Evolutionary conservation across 2,888 invertebrate genomes (phyloP).

Genomic region (Euclidia mi): DNA sequence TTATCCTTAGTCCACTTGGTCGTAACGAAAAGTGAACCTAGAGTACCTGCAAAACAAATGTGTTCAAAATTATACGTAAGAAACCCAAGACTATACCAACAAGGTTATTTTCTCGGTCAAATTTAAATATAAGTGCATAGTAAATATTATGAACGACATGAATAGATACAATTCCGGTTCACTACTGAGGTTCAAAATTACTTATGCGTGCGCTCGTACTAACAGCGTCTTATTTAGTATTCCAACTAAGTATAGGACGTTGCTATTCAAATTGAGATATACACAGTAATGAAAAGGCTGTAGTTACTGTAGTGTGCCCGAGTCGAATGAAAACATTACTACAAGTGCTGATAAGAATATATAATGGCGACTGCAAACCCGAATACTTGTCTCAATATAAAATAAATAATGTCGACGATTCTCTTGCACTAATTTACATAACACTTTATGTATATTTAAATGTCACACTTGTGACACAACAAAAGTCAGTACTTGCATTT

Average conservation of each 20-base stretch:
- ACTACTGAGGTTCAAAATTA: slow-evolving; percentile 50
- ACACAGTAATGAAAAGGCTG: slow-evolving; percentile 66
- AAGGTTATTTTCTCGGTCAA: not conserved
- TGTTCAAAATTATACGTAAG: no score
- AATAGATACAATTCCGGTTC: slow-evolving; percentile 41
- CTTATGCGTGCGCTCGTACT: slow-evolving; percentile 51
- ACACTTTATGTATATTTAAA: no score
- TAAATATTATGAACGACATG: slow-evolving; percentile 35
- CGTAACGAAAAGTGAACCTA: no score
- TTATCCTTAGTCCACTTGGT: no score
- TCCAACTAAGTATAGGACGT: slow-evolving; percentile 70
- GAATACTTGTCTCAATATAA: not conserved
- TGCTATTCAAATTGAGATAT: slow-evolving; percentile 77
- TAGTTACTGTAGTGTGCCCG: slow-evolving; percentile 55
- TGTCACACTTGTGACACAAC: no score
- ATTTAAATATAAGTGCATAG: slow-evolving; percentile 21
- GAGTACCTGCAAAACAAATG: no score
- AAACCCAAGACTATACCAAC: no score
- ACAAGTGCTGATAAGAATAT: slow-evolving; percentile 56
- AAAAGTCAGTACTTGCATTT: no score
- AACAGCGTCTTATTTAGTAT: slow-evolving; percentile 73
- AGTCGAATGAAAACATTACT: slow-evolving; percentile 61
- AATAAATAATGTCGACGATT: no score
- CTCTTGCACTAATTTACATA: no score
- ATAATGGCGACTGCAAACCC: slow-evolving; percentile 26